Conservation (phyloP, 2,113 vertebrate genomes). For the Phocoena sinus region DNA sequence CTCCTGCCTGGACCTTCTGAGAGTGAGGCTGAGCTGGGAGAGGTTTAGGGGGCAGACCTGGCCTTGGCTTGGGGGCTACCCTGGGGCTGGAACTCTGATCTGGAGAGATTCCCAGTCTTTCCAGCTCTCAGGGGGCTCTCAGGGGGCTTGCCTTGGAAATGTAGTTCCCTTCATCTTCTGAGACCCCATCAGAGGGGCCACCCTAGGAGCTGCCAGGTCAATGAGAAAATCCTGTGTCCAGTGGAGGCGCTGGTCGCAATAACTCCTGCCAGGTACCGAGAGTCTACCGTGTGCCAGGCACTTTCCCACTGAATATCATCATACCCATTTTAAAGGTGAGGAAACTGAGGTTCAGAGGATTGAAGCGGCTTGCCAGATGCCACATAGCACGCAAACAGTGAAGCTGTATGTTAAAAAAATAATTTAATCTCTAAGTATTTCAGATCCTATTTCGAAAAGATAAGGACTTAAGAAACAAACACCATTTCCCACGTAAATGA, state of each 20-base stretch:
- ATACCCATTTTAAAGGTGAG: background rate
- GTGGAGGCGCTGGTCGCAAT: no score
- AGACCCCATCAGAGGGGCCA: background rate
- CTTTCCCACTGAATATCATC: background rate
- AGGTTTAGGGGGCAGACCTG: no score
- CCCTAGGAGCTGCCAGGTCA: background rate
- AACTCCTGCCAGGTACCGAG: background rate
- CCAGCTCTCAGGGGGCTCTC: background rate
- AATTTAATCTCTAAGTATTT: background rate
- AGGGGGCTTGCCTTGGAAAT: background rate
- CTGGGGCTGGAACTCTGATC: background rate
- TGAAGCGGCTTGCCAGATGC: background rate
- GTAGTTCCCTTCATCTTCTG: background rate
- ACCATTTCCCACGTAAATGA: background rate
- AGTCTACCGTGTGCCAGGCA: background rate
- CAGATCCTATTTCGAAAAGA: background rate
- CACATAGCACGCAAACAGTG: accelerated
- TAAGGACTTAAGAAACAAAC: background rate
- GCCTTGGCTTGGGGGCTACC: background rate
- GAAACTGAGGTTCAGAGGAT: background rate
- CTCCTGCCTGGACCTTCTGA: background rate
- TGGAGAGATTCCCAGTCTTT: background rate
- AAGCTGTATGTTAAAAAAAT: background rate
- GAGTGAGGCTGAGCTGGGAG: background rate
- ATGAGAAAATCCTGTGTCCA: background rate